phyloP scores from a whole-genome alignment of 2,797 vertebrate species.

The Selene dorsalis region DNA sequence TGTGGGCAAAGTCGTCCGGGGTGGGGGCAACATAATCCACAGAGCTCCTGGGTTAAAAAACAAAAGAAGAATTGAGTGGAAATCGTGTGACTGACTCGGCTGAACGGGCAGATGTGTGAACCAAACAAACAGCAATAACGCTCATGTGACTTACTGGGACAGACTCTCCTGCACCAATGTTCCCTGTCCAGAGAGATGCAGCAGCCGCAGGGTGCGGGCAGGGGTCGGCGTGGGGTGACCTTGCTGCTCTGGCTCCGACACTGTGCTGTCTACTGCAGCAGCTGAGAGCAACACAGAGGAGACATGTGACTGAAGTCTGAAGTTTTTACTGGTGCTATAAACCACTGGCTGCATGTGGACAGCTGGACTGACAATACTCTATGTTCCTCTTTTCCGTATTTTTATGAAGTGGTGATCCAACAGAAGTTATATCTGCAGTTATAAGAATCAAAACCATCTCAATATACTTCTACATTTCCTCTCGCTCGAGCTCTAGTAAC shows the following conservation, averaged over 20 bases:
- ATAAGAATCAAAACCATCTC: too few relatives aligned
- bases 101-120: accelerated
- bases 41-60: constrained; percentile 82
- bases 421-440: too few relatives aligned
- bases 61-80: not conserved
- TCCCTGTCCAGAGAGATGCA: constrained; percentile 93
- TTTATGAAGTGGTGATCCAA: too few relatives aligned
- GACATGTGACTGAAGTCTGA: not conserved
- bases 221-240: constrained; percentile 83
- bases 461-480: too few relatives aligned
- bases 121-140: not conserved
- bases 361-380: not conserved
- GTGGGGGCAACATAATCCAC: constrained; percentile 86
- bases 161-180: constrained; percentile 86
- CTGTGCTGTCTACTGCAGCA: constrained; percentile 83
- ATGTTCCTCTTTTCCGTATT: too few relatives aligned
- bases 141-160: constrained; percentile 85
- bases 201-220: constrained; percentile 85
- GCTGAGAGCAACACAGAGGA: constrained; percentile 55
- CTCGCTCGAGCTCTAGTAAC: too few relatives aligned
- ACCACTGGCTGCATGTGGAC: not conserved
- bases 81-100: not conserved
- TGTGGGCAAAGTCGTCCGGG: constrained; percentile 82
- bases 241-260: constrained; percentile 76
- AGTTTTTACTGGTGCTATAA: not conserved